Evolutionary conservation across 2,113 vertebrate genomes (phyloP), one percentile per base, ranked within the genome.

Genomic region (Lethenteron reissneri): DNA sequence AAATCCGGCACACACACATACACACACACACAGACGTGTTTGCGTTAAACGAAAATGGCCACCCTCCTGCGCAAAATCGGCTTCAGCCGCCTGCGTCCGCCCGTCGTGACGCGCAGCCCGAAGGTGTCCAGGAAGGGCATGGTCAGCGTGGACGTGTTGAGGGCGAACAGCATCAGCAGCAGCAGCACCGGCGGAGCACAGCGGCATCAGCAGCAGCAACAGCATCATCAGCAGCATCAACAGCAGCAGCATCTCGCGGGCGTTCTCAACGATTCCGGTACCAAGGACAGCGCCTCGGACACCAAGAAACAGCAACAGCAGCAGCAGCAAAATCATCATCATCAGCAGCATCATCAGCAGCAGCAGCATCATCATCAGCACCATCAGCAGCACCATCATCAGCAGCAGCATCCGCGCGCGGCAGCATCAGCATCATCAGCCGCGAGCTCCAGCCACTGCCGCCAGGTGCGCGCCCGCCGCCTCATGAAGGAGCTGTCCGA

Each of bases 1-100:
- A 25, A 25, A 25, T 25, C 25, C 25, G 25, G 25, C 41, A 41
- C 6, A 41, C 6, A 41, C 41, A 41, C 41, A 41, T 3, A 41
- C 5, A 41, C 6, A 41, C 6, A 41, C 41, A 41, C n/a, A n/a
- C 25, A 41, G 3, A 41, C 25, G 25, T 41, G 25, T 41, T 41
- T 41, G 25, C 3, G 25, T 41, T 41, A 4, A 41, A 41, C 25
- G 25, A 41, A 41, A 41, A 96, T 96, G 92, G 92, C 92, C 79
- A 96, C 89, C 76, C 82, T 95, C 81, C 87, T 95, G 80, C 87
- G 92, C 75, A 92, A 96, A 79, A 94, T 95, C 80, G 92, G 92
- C 79, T 84, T 96, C 74, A 95, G 95, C 78, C 89, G 89, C 72
- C 90, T 14, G 90, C 64, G 21, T n/a, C 64, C n/a, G 21, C 15